Conservation (phyloP, 2,113 vertebrate species). For the Camelus bactrianus region DNA sequence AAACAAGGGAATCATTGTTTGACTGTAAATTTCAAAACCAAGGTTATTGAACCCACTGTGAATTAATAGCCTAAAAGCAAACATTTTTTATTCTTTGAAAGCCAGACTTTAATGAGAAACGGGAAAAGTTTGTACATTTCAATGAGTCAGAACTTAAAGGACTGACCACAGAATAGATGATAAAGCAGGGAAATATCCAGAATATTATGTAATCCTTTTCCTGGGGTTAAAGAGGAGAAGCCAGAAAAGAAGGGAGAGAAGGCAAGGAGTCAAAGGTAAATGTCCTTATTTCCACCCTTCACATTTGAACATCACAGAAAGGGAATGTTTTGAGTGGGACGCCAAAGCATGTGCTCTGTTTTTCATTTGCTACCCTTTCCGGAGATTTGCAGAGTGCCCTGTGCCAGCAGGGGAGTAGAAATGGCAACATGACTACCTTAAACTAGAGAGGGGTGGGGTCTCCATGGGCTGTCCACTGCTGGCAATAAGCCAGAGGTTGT, state of each 20-base stretch:
- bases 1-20: not conserved
- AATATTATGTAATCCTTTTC: slow-evolving; percentile 3
- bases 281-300: not conserved
- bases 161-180: slow-evolving; percentile 27
- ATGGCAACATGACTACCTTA: not conserved
- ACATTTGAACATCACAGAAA: not conserved
- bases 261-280: not conserved
- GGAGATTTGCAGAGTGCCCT: not conserved
- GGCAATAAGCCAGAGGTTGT: not conserved
- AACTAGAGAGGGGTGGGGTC: not conserved
- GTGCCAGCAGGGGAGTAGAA: not conserved
- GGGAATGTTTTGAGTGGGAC: not conserved
- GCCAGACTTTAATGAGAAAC: slow-evolving; percentile 55
- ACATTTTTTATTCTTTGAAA: slow-evolving; percentile 58
- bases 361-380: not conserved
- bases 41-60: slow-evolving; percentile 34
- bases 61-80: slow-evolving; percentile 56
- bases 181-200: slow-evolving; percentile 38
- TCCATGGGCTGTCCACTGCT: not conserved
- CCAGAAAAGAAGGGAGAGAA: not conserved
- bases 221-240: not conserved
- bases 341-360: not conserved
- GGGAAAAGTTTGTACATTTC: not conserved
- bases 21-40: slow-evolving; percentile 44
- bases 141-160: slow-evolving; percentile 44